Conservation (phyloP, 2,797 vertebrate species). For the Lagodon rhomboides region DNA sequence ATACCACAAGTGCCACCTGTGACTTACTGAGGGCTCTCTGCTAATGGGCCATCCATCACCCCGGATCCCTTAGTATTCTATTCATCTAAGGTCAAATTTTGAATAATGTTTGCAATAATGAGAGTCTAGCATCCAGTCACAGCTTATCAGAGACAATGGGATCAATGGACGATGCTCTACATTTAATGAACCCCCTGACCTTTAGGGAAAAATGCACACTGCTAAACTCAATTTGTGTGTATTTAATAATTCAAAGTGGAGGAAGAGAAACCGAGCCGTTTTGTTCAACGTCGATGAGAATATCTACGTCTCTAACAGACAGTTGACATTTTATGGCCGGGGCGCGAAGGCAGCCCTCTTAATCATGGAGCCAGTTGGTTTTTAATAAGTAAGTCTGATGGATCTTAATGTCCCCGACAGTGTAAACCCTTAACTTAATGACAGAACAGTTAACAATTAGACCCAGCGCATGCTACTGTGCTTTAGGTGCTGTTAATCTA, state of each 20-base stretch:
- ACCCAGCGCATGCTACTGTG: conserved; percentile 1
- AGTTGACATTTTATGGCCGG: conserved; percentile 84
- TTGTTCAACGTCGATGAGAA: conserved; percentile 74
- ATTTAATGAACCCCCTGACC: conserved; percentile 86
- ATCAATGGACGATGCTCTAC: conserved; percentile 80
- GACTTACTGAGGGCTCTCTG: conserved; percentile 30
- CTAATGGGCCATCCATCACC: conserved; percentile 59
- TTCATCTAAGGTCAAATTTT: conserved; percentile 77
- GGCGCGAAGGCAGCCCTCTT: conserved; percentile 75
- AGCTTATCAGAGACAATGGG: conserved; percentile 74
- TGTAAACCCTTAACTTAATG: conserved; percentile 49
- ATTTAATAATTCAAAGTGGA: conserved; percentile 89
- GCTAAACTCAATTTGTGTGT: conserved; percentile 84
- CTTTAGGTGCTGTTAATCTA: conserved; percentile 33
- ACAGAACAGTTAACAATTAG: conserved; percentile 47
- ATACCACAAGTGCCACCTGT: conserved; percentile 22
- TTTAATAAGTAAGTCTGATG: conserved; percentile 84
- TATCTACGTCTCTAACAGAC: conserved; percentile 81
- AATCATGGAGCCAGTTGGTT: conserved; percentile 75
- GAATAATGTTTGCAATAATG: conserved; percentile 82
- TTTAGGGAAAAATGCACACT: conserved; percentile 81
- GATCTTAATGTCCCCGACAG: conserved; percentile 69
- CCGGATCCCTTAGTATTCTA: conserved; percentile 11
- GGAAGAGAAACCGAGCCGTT: conserved; percentile 76
- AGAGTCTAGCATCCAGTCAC: conserved; percentile 55